A percentile compares a stretch with the other conserved stretches of the same genome.
Conservation (phyloP, 1,140 invertebrate genomes). For the Mamestra configurata region DNA sequence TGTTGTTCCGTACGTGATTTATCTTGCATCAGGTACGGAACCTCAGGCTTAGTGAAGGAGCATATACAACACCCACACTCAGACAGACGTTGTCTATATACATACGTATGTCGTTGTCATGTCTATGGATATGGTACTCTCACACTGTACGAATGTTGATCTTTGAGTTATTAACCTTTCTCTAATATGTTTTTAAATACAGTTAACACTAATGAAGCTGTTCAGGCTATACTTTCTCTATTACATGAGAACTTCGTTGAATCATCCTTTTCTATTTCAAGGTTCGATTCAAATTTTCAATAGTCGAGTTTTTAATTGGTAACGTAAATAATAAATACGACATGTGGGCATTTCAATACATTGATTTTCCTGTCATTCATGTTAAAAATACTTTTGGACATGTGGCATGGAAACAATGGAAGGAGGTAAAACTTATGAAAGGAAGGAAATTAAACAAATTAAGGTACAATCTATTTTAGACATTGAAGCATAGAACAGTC, state of each 20-base stretch:
- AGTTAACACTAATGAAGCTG: not conserved
- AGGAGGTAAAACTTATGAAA: not conserved
- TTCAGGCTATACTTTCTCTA: not conserved
- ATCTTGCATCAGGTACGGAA: slow-evolving; percentile 21
- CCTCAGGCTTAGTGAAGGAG: slow-evolving; percentile 1
- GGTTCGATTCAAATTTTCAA: no score
- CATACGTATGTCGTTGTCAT: not conserved
- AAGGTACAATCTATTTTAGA: no score
- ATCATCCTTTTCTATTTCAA: not conserved
- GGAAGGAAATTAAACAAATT: no score
- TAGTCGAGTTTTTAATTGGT: not conserved
- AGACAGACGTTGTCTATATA: not conserved
- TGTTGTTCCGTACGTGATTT: not conserved
- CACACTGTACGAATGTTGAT: not conserved
- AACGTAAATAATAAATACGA: not conserved
- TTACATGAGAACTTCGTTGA: not conserved
- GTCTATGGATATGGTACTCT: not conserved
- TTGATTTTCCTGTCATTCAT: slow-evolving; percentile 4
- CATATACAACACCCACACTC: not conserved
- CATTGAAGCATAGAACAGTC: not conserved
- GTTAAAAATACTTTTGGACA: not conserved
- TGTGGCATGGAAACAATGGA: not conserved
- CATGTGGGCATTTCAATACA: not conserved
- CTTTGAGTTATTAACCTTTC: slow-evolving; percentile 19
- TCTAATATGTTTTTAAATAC: slow-evolving; percentile 24